These are phyloP conservation scores for Blastobasis adustella DNA, from an alignment of 2,888 invertebrate genomes.

Conservation along the genomic window DNA sequence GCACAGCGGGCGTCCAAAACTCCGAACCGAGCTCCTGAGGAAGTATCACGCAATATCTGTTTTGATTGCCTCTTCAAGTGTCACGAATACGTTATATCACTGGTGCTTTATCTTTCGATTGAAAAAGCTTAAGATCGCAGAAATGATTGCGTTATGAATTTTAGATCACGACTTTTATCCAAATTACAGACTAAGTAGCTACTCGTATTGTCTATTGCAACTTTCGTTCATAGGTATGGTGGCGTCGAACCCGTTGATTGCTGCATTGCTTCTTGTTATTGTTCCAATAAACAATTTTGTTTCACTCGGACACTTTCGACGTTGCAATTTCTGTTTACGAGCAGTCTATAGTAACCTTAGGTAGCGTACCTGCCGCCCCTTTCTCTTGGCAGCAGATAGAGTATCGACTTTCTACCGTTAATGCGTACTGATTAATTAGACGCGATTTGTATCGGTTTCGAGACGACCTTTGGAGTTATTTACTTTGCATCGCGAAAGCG, in stretches of 20 bases:
- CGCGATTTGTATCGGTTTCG: conserved; percentile 50
- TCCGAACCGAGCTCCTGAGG: too few relatives aligned
- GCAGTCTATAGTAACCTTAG: conserved; percentile 34
- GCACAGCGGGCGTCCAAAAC: too few relatives aligned
- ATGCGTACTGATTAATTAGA: conserved; percentile 69
- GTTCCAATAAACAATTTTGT: conserved; percentile 4
- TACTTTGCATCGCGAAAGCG: conserved; percentile 37
- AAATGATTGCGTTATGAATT: not conserved
- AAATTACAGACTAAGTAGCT: not conserved
- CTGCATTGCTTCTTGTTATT: not conserved
- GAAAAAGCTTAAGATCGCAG: too few relatives aligned
- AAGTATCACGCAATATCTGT: not conserved
- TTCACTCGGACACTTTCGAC: conserved; percentile 20
- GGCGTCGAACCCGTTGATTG: too few relatives aligned
- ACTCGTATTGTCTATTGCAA: not conserved
- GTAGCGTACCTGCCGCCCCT: conserved; percentile 44
- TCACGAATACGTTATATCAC: conserved; percentile 3
- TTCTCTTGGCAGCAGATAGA: conserved; percentile 52
- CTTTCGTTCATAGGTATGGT: too few relatives aligned
- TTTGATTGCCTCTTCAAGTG: conserved; percentile 9
- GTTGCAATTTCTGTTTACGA: conserved; percentile 32
- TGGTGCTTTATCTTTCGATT: too few relatives aligned
- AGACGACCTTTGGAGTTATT: conserved; percentile 39
- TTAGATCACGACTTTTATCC: not conserved
- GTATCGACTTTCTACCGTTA: conserved; percentile 61